Conservation (phyloP, 2,797 vertebrate species). For the Rhinatrema bivittatum region DNA sequence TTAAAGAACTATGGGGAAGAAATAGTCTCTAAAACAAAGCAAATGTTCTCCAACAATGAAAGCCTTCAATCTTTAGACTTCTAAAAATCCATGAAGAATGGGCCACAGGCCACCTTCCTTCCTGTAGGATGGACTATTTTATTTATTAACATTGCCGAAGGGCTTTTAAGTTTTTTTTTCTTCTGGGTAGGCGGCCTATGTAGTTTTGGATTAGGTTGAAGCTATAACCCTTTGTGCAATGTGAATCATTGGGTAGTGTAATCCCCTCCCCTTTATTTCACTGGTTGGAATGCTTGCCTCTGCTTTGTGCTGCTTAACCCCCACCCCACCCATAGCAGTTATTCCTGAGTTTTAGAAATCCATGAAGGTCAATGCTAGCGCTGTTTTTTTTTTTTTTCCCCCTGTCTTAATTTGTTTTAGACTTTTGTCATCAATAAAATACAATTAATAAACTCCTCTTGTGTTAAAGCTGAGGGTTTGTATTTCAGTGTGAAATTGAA, state of each 20-base stretch:
- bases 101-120: slow-evolving; percentile 67
- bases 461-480: slow-evolving; percentile 27
- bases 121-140: slow-evolving; percentile 50
- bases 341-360: slow-evolving; percentile 37
- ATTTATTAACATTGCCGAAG: slow-evolving; percentile 55
- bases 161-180: slow-evolving; percentile 40
- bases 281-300: slow-evolving; percentile 52
- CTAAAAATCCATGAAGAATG: slow-evolving; percentile 18
- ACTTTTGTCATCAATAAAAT: slow-evolving; percentile 62
- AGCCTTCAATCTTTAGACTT: slow-evolving; percentile 36
- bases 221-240: slow-evolving; percentile 47
- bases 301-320: slow-evolving; percentile 46
- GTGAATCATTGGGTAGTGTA: slow-evolving; percentile 36
- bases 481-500: slow-evolving; percentile 6
- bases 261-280: slow-evolving; percentile 37
- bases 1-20: too few species aligned
- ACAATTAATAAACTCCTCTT: slow-evolving; percentile 64
- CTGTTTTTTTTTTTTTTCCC: slow-evolving; percentile 45
- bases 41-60: slow-evolving; percentile 28
- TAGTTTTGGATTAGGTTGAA: slow-evolving; percentile 44
- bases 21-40: neutral
- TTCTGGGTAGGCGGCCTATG: slow-evolving; percentile 39
- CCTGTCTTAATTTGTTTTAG: slow-evolving; percentile 67
- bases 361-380: slow-evolving; percentile 52
- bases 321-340: slow-evolving; percentile 45